Base-by-base conservation (phyloP, 2,113 vertebrate species). In the Ptilorrhoa leucosticta region DNA sequence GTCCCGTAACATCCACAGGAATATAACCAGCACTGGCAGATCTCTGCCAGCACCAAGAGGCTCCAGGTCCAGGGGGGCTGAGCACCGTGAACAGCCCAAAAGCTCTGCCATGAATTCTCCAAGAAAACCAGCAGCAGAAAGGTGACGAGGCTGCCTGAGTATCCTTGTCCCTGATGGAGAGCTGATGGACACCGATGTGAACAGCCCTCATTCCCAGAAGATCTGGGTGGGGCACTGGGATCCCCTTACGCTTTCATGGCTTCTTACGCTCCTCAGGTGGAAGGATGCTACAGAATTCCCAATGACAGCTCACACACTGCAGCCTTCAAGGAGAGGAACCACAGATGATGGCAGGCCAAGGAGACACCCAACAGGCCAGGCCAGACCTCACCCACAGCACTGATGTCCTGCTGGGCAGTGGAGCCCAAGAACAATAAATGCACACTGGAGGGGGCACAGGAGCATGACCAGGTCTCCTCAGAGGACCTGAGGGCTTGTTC, bases 261-360 rank as follows among this genome's bases (percentile, higher is more conserved):
- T 57, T 35, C 45, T 48, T 27, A 24, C 22, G 39, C 21, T 64
- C 26, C 54, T 81, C 81, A 48, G 45, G 24, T 4, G 7, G 76
- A 58, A 68, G 23, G 54, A 53, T 64, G 50, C 37, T 44, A 51
- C 33, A 35, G 30, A 84, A 70, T 7, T 39, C 42, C 22, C 75
- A 70, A 8, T 0, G 7, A 61, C 28, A 54, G 27, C 10, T 61
- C 23, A 22, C 0, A 26, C 5, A 21, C 8, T 2, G 15, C 30
- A 68, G 54, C 21, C 60, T 69, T n/a, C 53, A 61, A 40, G 51
- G 35, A 22, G 21, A 64, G 28, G 26, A 51, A 40, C 31, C 42
- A 42, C 20, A 57, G 83, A 9, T 10, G 66, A 60, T 26, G 40
- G 47, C 33, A 31, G 50, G 35, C 26, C 15, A 58, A 68, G 56